Percentiles rank a stretch among this genome's conserved stretches.
phyloP scores from a whole-genome alignment of 2,888 invertebrate genomes.

The Chymomyza fuscimana region DNA sequence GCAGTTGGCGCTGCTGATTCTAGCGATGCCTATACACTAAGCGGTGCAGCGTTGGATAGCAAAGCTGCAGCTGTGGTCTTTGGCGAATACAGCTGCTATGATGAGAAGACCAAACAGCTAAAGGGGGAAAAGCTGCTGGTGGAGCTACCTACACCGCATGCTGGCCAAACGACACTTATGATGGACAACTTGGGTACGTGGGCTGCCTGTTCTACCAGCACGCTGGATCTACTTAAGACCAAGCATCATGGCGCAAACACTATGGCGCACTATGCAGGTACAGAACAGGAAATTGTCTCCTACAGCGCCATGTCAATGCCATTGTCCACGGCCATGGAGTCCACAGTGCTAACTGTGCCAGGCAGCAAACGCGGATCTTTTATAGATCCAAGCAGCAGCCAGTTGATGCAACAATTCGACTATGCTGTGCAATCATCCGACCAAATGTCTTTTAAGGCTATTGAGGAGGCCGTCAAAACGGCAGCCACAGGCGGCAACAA shows the following conservation, averaged over 20 bases:
- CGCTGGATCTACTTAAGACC: constrained; percentile 75
- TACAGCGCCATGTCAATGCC: constrained; percentile 62
- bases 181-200: constrained; percentile 54
- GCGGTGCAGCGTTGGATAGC: constrained; percentile 57
- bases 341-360: constrained; percentile 35
- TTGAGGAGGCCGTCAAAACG: constrained; percentile 71
- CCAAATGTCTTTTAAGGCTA: constrained; percentile 77
- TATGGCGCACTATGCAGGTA: background rate
- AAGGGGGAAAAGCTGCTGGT: constrained; percentile 83
- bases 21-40: constrained; percentile 57
- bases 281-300: constrained; percentile 63
- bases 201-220: constrained; percentile 70
- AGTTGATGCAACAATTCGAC: constrained; percentile 63
- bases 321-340: constrained; percentile 49
- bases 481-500: constrained; percentile 40
- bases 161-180: constrained; percentile 54
- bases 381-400: constrained; percentile 43
- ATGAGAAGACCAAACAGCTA: constrained; percentile 81
- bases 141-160: constrained; percentile 82
- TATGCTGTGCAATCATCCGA: constrained; percentile 75
- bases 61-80: constrained; percentile 72
- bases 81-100: constrained; percentile 85
- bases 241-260: constrained; percentile 47
- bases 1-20: constrained; percentile 53
- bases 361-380: constrained; percentile 73